phyloP scores from a whole-genome alignment of 2,888 invertebrate genomes.

The Ommatoiulus sabulosus region DNA sequence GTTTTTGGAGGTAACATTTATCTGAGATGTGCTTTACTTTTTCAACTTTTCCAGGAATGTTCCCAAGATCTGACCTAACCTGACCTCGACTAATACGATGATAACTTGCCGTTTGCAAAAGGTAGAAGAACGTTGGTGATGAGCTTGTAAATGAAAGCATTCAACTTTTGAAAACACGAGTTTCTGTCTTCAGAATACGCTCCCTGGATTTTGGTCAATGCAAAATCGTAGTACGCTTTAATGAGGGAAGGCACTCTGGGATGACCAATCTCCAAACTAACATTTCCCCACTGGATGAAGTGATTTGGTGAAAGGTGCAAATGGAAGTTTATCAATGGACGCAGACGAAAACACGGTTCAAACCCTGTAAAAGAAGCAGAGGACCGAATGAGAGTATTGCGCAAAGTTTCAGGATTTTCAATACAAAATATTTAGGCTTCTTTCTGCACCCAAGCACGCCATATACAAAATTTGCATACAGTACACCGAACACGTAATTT shows the following conservation, averaged over 20 bases:
- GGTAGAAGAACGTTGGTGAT: not conserved
- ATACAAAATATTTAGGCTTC: too few relatives aligned
- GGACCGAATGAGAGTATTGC: too few relatives aligned
- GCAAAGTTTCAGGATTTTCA: too few relatives aligned
- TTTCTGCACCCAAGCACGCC: too few relatives aligned
- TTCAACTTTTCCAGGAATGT: too few relatives aligned
- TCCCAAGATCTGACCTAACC: too few relatives aligned
- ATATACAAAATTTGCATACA: too few relatives aligned
- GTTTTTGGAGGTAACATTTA: too few relatives aligned
- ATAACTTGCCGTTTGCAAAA: not conserved
- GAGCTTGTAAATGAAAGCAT: not conserved
- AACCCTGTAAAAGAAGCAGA: not conserved
- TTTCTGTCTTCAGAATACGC: not conserved
- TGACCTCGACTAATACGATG: not conserved
- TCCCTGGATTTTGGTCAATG: not conserved
- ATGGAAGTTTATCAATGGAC: not conserved
- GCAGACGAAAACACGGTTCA: not conserved
- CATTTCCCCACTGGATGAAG: not conserved
- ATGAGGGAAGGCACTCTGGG: not conserved
- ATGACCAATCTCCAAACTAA: not conserved
- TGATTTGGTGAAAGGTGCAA: not conserved
- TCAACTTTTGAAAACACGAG: not conserved
- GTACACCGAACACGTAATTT: too few relatives aligned
- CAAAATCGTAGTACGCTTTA: not conserved
- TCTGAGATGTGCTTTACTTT: too few relatives aligned